Evolutionary conservation across 1,140 invertebrate genomes (phyloP), one percentile per base, ranked within the genome.

Genomic region (Lucilia sericata): DNA sequence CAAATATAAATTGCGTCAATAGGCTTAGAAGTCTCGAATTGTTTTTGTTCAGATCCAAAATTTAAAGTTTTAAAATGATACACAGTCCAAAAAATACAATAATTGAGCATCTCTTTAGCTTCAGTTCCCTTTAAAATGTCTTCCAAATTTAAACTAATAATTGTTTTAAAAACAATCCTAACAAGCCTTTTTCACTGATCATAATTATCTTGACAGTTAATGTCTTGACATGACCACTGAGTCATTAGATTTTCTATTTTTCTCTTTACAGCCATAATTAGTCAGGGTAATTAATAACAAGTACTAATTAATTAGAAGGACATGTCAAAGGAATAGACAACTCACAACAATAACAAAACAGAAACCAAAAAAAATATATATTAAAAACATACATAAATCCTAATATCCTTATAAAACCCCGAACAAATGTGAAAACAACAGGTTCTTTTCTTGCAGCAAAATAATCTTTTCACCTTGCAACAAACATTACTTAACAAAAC

Each of bases 261-360:
- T 42, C 42, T 0, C 42, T 42, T 42, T 42, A 42, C 42, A 42
- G 42, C 51, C 13, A 55, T 55, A 55, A 55, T 55, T 55, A 76
- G 34, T 21, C 19, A 76, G 42, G 30, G 21, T 49, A 80, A 80
- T 80, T 49, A 80, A 80, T 80, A 49, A 80, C 76, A 80, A 80
- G 19, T 21, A 19, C 76, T 80, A 80, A 80, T 80, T 80, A 80
- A 80, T 80, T 80, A 49, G 76, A 80, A 80, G 76, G 76, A 80
- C 42, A 80, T 80, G 42, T 21, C 19, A 80, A 80, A 30, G 25
- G 25, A 30, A 76, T 76, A 14, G 30, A 42, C 25, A 30, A 30
- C 25, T 30, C 25, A 30, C 25, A 30, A 30, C 25, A 75, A 42
- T 7, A 42, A 30, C 3, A 30, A 30, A 30, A 3, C n/a, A 78